Evolutionary conservation across 2,888 invertebrate genomes (phyloP), one percentile per base, ranked within the genome.

Genomic region (Entomobrya multifasciata): DNA sequence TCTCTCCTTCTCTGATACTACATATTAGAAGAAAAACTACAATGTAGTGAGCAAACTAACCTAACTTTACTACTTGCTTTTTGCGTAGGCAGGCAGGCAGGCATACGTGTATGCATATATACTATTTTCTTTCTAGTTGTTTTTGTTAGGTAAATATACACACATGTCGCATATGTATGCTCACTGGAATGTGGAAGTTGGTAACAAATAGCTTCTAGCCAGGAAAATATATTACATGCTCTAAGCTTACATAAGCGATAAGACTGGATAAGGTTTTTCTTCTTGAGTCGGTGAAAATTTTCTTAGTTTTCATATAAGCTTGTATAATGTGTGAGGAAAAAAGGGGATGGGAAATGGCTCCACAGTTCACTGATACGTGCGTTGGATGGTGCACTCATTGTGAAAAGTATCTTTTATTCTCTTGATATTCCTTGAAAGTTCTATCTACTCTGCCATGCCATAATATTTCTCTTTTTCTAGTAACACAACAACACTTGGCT

Each of bases 191-290:
- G 78, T 57, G 67, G 52, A 70, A 70, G 27, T 60, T 74, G 44
- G 70, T 74, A 72, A 60, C 82, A 70, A 82, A 82, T 74, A 82
- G 82, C 82, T 82, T 44, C 72, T 62, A 74, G 82, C 82, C 20
- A 80, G 47, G 47, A 22, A 49, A 49, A 1, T 65, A 25, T 36
- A 1, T 65, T 25, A n/a, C 47, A 72, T 22, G 44, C 10, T 49
- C 10, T 8, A n/a, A 0, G 47, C 22, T 8, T 49, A 49, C 25
- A 27, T 5, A 22, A 57, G n/a, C 20, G 65, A 41, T 41, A 65
- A 65, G 65, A 41, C 17, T 36, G 30, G 30, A 17, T 65, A 17
- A 65, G 20, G 2, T 17, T 41, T 65, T 65, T 41, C 41, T 36
- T n/a, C 20, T 41, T 41, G 20, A 17, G n/a, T 10, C n/a, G 17